Evolutionary conservation across 2,113 vertebrate genomes (phyloP).

Genomic region (Barnardius zonarius): DNA sequence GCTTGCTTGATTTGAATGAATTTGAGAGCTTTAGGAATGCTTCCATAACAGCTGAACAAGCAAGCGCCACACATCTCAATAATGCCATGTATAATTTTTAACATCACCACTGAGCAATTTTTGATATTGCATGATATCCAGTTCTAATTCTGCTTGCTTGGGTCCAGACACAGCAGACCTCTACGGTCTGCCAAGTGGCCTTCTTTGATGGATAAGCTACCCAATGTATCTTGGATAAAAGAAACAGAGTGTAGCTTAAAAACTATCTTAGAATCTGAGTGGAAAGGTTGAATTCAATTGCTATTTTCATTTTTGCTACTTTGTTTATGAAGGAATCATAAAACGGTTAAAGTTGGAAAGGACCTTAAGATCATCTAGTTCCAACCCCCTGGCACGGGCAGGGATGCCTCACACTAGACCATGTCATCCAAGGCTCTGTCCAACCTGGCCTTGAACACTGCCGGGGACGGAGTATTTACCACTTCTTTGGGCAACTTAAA

Average conservation of each 20-base stretch:
- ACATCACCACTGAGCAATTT: neutral
- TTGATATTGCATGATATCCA: neutral
- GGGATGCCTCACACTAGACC: neutral
- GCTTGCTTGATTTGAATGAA: neutral
- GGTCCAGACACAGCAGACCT: neutral
- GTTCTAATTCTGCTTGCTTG: neutral
- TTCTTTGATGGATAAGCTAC: neutral
- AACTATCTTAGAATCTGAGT: neutral
- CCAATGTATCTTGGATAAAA: fast-evolving
- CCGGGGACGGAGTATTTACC: neutral
- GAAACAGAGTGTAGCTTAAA: neutral
- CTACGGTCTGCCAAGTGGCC: neutral
- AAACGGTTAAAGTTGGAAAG: neutral
- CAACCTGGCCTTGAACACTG: neutral
- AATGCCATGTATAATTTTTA: neutral
- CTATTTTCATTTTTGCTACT: neutral
- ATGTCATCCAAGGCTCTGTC: neutral
- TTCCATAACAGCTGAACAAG: neutral
- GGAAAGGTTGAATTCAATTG: neutral
- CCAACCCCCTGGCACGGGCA: neutral
- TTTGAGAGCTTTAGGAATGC: neutral
- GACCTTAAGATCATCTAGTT: neutral
- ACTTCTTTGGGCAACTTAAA: neutral
- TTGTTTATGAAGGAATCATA: neutral
- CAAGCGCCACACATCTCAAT: neutral